These are phyloP conservation scores for Malacoctenus gilli DNA, from an alignment of 2,797 vertebrate species.

Conservation along the genomic window DNA sequence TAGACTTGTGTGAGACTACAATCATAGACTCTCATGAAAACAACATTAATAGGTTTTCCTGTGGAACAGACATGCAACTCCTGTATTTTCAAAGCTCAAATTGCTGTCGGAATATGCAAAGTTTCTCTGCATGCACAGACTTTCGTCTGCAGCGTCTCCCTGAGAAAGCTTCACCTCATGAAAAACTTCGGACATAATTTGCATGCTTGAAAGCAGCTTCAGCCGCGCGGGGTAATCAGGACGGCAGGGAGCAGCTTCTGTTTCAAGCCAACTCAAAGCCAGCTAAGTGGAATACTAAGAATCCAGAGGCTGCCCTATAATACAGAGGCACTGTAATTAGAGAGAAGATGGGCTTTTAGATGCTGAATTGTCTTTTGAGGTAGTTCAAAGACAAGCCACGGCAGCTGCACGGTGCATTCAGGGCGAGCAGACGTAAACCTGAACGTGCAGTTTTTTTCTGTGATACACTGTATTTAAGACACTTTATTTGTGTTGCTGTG, in stretches of 20 bases:
- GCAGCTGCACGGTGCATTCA: conserved; percentile 60
- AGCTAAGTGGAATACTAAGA: conserved; percentile 62
- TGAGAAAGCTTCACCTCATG: conserved; percentile 24
- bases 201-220: conserved; percentile 47
- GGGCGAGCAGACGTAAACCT: conserved; percentile 32
- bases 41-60: too few species aligned
- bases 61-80: too few species aligned
- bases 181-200: conserved; percentile 51
- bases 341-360: conserved; percentile 74
- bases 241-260: conserved; percentile 45
- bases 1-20: too few species aligned
- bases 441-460: conserved; percentile 50
- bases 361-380: conserved; percentile 78
- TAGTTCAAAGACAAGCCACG: conserved; percentile 71
- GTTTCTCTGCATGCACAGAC: conserved; percentile 3
- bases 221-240: conserved; percentile 48
- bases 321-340: conserved; percentile 74
- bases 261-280: conserved; percentile 65
- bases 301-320: conserved; percentile 71
- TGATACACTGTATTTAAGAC: conserved; percentile 25
- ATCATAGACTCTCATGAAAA: too few species aligned
- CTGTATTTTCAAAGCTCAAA: neutral
- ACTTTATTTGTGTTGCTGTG: conserved; percentile 16
- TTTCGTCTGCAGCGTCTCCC: conserved; percentile 16
- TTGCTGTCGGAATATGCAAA: neutral